These are phyloP conservation scores for Amyelois transitella DNA, from an alignment of 1,140 invertebrate genomes.

Conservation along the genomic window DNA sequence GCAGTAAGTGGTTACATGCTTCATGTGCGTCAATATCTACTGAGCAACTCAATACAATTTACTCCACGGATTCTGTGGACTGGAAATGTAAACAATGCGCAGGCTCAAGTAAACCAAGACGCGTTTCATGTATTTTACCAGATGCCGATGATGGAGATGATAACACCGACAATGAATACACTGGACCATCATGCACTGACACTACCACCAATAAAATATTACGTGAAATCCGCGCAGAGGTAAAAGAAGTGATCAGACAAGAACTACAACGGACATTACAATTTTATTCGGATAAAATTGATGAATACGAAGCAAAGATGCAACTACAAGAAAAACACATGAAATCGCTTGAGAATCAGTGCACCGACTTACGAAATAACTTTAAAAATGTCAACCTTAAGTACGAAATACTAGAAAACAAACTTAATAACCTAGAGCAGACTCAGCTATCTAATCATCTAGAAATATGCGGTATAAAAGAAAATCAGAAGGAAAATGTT, in stretches of 20 bases:
- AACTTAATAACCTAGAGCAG: conserved; percentile 1
- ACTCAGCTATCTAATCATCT: not conserved
- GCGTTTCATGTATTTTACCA: conserved; percentile 9
- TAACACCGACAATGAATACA: conserved; percentile 7
- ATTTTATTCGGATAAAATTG: conserved; percentile 19
- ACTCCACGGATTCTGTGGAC: conserved; percentile 9
- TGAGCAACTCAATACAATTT: conserved; percentile 11
- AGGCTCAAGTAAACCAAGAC: conserved; percentile 1
- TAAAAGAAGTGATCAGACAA: conserved; percentile 7
- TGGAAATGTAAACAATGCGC: conserved; percentile 17
- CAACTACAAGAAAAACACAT: conserved; percentile 8
- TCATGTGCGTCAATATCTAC: conserved; percentile 13
- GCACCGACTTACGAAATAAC: not conserved
- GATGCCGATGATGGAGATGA: conserved; percentile 5
- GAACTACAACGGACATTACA: conserved; percentile 12
- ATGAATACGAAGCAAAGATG: conserved; percentile 13
- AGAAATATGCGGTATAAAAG: conserved; percentile 5
- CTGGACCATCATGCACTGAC: not conserved
- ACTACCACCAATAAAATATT: conserved; percentile 6
- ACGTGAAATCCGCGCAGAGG: conserved; percentile 10
- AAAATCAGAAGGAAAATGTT: not conserved
- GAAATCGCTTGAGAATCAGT: not conserved
- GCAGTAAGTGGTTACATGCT: conserved; percentile 16
- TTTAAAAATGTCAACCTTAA: not conserved
- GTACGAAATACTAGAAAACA: not conserved